phyloP scores from a whole-genome alignment of 2,113 vertebrate species.

The Macroglossus sobrinus region DNA sequence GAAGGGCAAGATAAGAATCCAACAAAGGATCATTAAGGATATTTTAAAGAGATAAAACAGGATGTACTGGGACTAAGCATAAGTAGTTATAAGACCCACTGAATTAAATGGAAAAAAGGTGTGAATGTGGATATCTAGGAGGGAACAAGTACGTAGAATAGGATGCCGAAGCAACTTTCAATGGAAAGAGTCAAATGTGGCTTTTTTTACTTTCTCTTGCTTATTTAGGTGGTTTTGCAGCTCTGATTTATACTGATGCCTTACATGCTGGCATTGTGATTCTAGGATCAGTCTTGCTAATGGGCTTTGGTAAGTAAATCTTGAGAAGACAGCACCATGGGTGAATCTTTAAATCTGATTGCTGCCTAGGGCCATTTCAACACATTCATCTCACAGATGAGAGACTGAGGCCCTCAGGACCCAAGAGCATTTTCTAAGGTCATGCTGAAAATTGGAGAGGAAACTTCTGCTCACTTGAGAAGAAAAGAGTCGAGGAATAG shows the following conservation, averaged over 20 bases:
- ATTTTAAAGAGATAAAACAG: not conserved
- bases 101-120: not conserved
- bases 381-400: not conserved
- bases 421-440: not conserved
- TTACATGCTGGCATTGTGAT: not conserved
- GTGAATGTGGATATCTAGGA: not conserved
- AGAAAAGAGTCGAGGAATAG: not conserved
- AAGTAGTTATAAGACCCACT: not conserved
- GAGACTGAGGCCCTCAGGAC: not conserved
- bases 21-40: not conserved
- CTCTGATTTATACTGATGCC: not conserved
- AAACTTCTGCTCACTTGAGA: not conserved
- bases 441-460: not conserved
- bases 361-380: not conserved
- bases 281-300: constrained; percentile 1
- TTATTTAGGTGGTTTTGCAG: constrained; percentile 21
- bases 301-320: constrained; percentile 39
- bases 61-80: not conserved
- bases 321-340: not conserved
- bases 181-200: no score
- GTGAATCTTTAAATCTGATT: not conserved
- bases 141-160: not conserved
- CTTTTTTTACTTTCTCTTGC: not conserved
- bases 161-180: not conserved
- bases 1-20: not conserved